Conservation (phyloP, 2,113 vertebrate genomes). For the Lagopus muta region DNA sequence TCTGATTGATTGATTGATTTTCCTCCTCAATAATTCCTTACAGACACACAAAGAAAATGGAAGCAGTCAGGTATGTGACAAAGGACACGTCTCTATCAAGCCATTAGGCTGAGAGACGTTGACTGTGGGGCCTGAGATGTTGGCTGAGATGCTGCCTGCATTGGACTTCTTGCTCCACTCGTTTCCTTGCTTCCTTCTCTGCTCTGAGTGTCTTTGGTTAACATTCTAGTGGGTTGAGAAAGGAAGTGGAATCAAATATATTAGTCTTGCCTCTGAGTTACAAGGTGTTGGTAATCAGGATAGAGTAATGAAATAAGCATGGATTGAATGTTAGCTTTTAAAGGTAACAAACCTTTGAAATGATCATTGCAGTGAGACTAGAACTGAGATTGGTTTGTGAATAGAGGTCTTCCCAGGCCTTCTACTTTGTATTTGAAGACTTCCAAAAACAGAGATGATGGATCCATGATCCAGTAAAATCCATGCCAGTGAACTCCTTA, state of each 20-base stretch:
- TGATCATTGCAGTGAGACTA: background rate
- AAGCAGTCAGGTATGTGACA: background rate
- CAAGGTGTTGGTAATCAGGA: background rate
- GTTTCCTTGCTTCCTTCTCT: background rate
- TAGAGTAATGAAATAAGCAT: background rate
- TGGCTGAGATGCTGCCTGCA: background rate
- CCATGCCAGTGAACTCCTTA: rapidly evolving
- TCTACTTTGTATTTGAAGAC: background rate
- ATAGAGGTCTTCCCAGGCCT: background rate
- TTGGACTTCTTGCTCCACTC: rapidly evolving
- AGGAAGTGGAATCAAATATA: background rate
- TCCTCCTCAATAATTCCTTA: background rate
- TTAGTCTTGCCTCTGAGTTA: background rate
- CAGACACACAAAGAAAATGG: background rate
- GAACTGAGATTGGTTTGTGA: background rate
- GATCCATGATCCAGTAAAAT: background rate
- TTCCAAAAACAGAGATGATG: background rate
- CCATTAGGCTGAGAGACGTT: background rate
- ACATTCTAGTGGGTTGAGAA: background rate
- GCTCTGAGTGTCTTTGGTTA: background rate
- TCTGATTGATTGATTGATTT: background rate
- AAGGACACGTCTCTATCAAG: background rate
- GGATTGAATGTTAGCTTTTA: background rate
- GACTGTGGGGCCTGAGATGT: background rate
- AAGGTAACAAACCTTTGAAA: background rate